Conservation (phyloP, 2,888 invertebrate genomes). For the Panzeria rudis region DNA sequence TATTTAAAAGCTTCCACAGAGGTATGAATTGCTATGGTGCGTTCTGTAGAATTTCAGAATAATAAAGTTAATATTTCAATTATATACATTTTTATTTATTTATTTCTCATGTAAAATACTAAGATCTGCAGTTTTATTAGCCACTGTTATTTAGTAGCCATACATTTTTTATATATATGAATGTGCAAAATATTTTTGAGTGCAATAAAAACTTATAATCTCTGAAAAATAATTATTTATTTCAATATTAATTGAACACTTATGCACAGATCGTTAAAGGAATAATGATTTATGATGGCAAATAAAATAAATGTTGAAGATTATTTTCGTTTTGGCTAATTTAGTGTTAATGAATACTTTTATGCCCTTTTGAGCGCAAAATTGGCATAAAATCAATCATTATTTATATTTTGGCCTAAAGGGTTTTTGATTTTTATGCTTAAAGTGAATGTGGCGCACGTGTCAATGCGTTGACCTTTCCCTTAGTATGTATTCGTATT, state of each 20-base stretch:
- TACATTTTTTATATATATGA: not conserved
- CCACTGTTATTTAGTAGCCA: not conserved
- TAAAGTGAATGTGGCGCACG: not conserved
- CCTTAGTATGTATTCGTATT: too few relatives aligned
- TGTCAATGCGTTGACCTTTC: not conserved
- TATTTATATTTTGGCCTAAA: slow-evolving; percentile 1
- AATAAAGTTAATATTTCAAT: too few relatives aligned
- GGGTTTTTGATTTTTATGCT: not conserved
- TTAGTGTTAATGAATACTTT: slow-evolving; percentile 35
- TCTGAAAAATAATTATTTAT: slow-evolving; percentile 50
- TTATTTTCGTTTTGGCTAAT: slow-evolving; percentile 11
- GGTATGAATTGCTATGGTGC: too few relatives aligned
- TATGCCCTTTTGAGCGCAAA: not conserved
- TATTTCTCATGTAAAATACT: too few relatives aligned
- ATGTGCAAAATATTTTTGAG: slow-evolving; percentile 4
- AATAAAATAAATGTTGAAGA: not conserved
- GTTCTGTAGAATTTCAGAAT: too few relatives aligned
- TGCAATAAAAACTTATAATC: not conserved
- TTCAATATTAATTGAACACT: slow-evolving; percentile 61
- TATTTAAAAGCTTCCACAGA: too few relatives aligned
- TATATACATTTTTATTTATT: too few relatives aligned
- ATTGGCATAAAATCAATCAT: slow-evolving; percentile 15
- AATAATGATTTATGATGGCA: slow-evolving; percentile 17
- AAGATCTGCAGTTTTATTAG: not conserved
- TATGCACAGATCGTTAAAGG: slow-evolving; percentile 21